Conservation (phyloP, 2,113 vertebrate species). For the Bubalus kerabau region DNA sequence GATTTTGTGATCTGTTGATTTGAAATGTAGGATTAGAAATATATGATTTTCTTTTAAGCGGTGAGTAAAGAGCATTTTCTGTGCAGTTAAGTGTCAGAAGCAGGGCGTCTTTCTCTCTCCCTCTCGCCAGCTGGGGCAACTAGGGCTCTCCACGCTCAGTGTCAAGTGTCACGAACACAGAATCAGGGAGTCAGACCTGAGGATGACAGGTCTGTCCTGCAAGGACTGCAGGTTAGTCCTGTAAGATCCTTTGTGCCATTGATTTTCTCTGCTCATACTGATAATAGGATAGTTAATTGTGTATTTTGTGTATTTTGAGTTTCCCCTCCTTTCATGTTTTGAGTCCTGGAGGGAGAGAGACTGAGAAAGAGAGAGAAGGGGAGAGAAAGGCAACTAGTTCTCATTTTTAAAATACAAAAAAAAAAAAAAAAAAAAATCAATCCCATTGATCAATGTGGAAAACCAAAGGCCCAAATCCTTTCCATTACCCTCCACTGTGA, state of each 20-base stretch:
- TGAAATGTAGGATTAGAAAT: not conserved
- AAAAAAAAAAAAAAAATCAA: not conserved
- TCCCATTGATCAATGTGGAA: not conserved
- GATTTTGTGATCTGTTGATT: not conserved
- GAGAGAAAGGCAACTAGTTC: not conserved
- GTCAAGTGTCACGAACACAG: not conserved
- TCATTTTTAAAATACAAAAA: not conserved
- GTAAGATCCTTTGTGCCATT: not conserved
- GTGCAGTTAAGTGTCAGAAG: not conserved
- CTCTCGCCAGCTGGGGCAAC: not conserved
- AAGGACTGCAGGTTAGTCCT: not conserved
- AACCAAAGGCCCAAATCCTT: slow-evolving; percentile 4
- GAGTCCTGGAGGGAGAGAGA: not conserved
- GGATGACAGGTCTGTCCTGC: not conserved
- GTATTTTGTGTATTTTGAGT: not conserved
- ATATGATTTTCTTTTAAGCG: not conserved
- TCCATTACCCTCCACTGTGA: not conserved
- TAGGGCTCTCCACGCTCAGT: not conserved
- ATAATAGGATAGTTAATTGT: not conserved
- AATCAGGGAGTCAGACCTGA: not conserved
- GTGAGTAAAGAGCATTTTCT: not conserved
- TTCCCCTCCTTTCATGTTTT: not conserved
- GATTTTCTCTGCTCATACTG: not conserved
- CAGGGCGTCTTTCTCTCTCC: not conserved
- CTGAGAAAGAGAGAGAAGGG: not conserved